These are phyloP conservation scores for Galbula dea DNA, from an alignment of 2,113 vertebrate genomes.

Conservation along the genomic window DNA sequence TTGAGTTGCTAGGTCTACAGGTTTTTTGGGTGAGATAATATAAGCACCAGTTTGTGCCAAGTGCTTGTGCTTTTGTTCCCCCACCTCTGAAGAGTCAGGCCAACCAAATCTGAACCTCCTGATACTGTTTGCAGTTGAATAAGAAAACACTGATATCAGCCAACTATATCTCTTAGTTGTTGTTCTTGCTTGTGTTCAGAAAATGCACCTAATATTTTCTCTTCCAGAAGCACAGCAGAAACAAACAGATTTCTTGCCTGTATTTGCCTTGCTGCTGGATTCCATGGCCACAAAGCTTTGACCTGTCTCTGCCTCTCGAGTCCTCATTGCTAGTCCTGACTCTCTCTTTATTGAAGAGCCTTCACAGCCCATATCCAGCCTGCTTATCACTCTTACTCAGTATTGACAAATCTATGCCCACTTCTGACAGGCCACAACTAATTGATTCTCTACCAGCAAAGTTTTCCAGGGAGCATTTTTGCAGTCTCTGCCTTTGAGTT, in stretches of 20 bases:
- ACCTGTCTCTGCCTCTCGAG: not conserved
- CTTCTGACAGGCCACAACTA: conserved; percentile 37
- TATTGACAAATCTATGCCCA: conserved; percentile 50
- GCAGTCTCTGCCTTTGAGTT: not conserved
- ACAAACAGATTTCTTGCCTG: not conserved
- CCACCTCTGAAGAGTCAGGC: not conserved
- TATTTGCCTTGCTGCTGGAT: not conserved
- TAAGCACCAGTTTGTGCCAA: not conserved
- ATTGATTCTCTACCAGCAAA: conserved; percentile 34
- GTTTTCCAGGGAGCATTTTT: conserved; percentile 24
- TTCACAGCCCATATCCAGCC: conserved; percentile 55
- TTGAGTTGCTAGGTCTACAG: not conserved
- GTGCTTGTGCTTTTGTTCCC: not conserved
- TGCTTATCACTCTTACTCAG: conserved; percentile 52
- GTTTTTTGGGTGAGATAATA: not conserved
- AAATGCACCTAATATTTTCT: not conserved
- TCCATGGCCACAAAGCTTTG: not conserved
- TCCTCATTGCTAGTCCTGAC: conserved; percentile 16
- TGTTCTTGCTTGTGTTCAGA: not conserved
- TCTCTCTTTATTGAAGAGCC: conserved; percentile 38
- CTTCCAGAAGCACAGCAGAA: not conserved
- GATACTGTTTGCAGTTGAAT: conserved; percentile 9
- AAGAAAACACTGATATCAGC: not conserved
- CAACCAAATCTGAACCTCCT: conserved; percentile 3
- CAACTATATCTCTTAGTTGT: not conserved